A percentile compares a stretch with the other conserved stretches of the same genome.
phyloP scores from a whole-genome alignment of 2,797 vertebrate genomes.

The Mastacembelus armatus region DNA sequence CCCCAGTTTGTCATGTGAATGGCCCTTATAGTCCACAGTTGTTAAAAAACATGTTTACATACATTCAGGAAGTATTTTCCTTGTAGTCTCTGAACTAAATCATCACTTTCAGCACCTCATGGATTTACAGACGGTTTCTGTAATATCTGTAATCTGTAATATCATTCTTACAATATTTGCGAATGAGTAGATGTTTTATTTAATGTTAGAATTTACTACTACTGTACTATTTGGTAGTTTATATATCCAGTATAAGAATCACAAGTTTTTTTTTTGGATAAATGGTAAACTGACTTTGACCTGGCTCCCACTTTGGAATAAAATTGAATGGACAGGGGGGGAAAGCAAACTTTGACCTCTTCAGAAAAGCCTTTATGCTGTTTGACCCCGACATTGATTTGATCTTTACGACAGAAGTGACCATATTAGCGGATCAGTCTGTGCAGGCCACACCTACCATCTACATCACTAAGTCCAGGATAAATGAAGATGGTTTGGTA shows the following conservation, averaged over 20 bases:
- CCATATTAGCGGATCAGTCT: constrained; percentile 74
- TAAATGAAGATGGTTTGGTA: constrained; percentile 9
- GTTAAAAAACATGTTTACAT: constrained; percentile 33
- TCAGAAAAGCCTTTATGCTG: constrained; percentile 86
- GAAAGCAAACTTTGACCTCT: constrained; percentile 85
- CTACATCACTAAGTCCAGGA: constrained; percentile 36
- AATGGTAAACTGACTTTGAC: constrained; percentile 57
- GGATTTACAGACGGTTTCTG: background rate
- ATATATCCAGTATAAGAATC: constrained; percentile 1
- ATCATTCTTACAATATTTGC: background rate
- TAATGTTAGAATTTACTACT: background rate
- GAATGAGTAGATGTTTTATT: background rate
- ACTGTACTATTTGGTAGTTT: background rate
- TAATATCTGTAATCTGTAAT: background rate
- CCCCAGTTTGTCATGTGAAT: constrained; percentile 63
- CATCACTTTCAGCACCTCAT: constrained; percentile 10
- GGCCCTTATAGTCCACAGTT: constrained; percentile 34
- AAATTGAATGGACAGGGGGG: constrained; percentile 78
- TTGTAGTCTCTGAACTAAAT: constrained; percentile 2
- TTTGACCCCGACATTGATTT: constrained; percentile 89
- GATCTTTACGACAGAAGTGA: constrained; percentile 81
- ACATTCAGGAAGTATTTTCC: constrained; percentile 14
- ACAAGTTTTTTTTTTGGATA: constrained; percentile 29
- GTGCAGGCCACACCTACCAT: constrained; percentile 64
- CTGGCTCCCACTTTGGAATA: constrained; percentile 59